These are phyloP conservation scores for Caretta caretta DNA, from an alignment of 2,113 vertebrate genomes.

Conservation along the genomic window DNA sequence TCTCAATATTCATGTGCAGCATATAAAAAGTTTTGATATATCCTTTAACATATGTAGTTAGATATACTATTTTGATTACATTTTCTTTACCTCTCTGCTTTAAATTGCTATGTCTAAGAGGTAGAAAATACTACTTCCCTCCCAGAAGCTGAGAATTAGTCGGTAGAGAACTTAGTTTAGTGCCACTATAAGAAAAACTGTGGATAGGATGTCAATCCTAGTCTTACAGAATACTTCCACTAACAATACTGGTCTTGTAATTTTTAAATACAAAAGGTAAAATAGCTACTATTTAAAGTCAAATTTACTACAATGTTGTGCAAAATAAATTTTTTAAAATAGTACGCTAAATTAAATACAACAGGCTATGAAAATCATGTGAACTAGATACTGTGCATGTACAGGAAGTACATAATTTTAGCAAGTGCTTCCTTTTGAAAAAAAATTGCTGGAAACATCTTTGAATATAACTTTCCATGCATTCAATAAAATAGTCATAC, in stretches of 20 bases:
- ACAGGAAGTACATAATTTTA: background rate
- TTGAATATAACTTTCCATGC: background rate
- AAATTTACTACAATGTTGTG: background rate
- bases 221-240: background rate
- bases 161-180: background rate
- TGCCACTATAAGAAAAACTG: rapidly evolving
- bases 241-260: background rate
- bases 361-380: background rate
- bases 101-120: background rate
- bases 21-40: background rate
- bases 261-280: background rate
- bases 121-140: background rate
- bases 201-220: background rate
- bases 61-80: background rate
- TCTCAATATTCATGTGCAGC: background rate
- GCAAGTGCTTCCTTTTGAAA: background rate
- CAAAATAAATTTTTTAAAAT: background rate
- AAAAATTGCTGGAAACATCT: background rate
- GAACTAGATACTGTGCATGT: rapidly evolving
- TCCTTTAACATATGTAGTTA: background rate
- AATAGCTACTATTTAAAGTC: background rate
- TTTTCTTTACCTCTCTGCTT: background rate
- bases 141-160: background rate
- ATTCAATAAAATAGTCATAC: background rate
- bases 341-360: background rate